Percentiles rank a stretch among this genome's conserved stretches.
Evolutionary conservation across 1,140 invertebrate species (phyloP).

Genomic region (Whitmania pigra): DNA sequence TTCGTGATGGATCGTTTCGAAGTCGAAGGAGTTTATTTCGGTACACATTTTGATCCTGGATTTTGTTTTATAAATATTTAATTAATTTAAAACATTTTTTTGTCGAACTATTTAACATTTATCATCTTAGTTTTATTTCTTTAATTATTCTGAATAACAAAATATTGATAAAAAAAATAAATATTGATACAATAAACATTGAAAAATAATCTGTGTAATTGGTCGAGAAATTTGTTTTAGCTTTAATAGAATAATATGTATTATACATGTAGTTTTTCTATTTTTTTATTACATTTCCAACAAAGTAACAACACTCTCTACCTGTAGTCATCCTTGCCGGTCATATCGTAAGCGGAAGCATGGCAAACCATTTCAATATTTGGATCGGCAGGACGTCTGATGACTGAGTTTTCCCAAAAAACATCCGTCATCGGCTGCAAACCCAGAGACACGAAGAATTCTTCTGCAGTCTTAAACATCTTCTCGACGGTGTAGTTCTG

Average conservation of each 20-base stretch:
- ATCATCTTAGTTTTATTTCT: too few species aligned
- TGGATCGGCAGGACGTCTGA: constrained; percentile 48
- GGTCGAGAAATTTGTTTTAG: too few species aligned
- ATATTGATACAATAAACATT: too few species aligned
- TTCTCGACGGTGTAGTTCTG: constrained; percentile 62
- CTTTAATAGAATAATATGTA: too few species aligned
- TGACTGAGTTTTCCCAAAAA: constrained; percentile 49
- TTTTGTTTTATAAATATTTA: not conserved
- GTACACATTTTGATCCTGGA: constrained; percentile 42
- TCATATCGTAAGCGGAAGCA: constrained; percentile 87
- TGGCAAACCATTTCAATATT: constrained; percentile 63
- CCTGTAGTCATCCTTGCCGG: constrained; percentile 64
- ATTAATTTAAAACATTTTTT: too few species aligned
- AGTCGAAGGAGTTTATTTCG: constrained; percentile 46
- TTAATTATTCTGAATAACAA: too few species aligned
- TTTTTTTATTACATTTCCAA: too few species aligned
- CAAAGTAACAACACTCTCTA: constrained; percentile 30
- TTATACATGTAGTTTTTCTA: too few species aligned
- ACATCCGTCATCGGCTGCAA: constrained; percentile 60
- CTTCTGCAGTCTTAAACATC: constrained; percentile 59
- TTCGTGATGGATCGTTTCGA: constrained; percentile 62
- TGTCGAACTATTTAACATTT: too few species aligned
- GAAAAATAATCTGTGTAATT: too few species aligned
- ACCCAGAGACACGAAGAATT: constrained; percentile 77
- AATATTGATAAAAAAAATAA: too few species aligned